A percentile compares a stretch with the other conserved stretches of the same genome.
Conservation (phyloP, 2,113 vertebrate species). For the Sceloporus undulatus region DNA sequence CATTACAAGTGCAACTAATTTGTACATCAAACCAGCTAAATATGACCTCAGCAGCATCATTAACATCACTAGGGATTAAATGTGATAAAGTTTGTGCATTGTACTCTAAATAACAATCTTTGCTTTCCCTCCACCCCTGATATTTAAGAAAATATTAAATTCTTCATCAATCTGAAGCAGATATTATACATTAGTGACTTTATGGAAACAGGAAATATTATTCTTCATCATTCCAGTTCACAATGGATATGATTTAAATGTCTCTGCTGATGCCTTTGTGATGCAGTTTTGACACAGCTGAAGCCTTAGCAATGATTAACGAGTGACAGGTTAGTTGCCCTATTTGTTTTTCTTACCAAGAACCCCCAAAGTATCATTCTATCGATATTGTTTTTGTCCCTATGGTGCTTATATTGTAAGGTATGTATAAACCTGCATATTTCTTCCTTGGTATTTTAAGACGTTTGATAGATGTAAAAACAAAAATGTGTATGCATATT, state of each 20-base stretch:
- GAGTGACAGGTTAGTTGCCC: conserved; percentile 56
- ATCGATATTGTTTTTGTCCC: conserved; percentile 62
- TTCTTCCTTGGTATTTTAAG: background rate
- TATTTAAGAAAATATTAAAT: background rate
- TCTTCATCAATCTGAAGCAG: background rate
- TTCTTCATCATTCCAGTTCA: conserved; percentile 55
- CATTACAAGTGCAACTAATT: background rate
- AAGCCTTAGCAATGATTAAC: conserved; percentile 60
- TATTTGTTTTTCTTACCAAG: conserved; percentile 56
- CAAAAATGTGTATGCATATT: background rate
- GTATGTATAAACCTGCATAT: conserved; percentile 4
- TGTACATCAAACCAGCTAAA: background rate
- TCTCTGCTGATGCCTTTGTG: conserved; percentile 59
- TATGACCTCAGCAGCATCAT: background rate
- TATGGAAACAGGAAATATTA: conserved; percentile 14
- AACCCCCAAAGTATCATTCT: conserved; percentile 45
- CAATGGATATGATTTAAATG: conserved; percentile 60
- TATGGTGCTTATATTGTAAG: background rate
- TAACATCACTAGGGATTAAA: background rate
- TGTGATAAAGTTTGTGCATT: background rate
- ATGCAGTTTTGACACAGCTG: conserved; percentile 62
- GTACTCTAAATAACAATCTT: background rate
- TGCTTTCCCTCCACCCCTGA: background rate
- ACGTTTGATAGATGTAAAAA: background rate
- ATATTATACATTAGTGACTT: conserved; percentile 9